Evolutionary conservation across 2,888 invertebrate species (phyloP).

Genomic region (Mimumesa dahlbomi): DNA sequence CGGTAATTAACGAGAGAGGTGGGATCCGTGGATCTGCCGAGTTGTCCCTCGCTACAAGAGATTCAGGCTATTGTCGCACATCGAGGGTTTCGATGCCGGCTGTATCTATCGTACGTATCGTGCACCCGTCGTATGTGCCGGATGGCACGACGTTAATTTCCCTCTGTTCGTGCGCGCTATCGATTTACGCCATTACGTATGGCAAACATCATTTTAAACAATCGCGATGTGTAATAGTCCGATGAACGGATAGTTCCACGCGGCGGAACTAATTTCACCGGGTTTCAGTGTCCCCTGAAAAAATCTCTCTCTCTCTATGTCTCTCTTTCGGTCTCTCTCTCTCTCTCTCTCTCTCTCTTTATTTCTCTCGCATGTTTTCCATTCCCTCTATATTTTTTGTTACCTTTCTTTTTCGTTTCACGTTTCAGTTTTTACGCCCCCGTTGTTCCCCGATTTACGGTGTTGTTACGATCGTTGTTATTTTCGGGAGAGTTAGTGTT

Average conservation of each 20-base stretch:
- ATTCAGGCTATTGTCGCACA: slow-evolving; percentile 39
- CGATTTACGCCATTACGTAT: slow-evolving; percentile 48
- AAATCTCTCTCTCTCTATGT: too few relatives aligned
- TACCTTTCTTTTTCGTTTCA: neutral
- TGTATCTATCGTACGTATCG: slow-evolving; percentile 55
- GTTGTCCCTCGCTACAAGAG: slow-evolving; percentile 40
- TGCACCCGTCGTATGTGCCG: slow-evolving; percentile 61
- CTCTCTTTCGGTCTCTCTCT: too few relatives aligned
- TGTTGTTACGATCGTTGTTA: too few relatives aligned
- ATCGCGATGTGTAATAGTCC: slow-evolving; percentile 29
- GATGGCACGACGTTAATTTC: slow-evolving; percentile 59
- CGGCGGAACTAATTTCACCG: slow-evolving; percentile 11
- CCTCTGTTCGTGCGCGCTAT: slow-evolving; percentile 41
- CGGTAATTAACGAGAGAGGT: slow-evolving; percentile 53
- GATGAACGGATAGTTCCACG: neutral
- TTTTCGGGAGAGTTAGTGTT: too few relatives aligned
- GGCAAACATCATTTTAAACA: slow-evolving; percentile 52
- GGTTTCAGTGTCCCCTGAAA: too few relatives aligned
- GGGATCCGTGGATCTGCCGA: slow-evolving; percentile 37
- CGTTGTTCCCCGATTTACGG: too few relatives aligned
- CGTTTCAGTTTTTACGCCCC: too few relatives aligned
- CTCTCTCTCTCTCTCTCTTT: neutral
- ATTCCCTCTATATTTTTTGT: neutral
- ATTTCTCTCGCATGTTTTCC: neutral
- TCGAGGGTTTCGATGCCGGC: slow-evolving; percentile 52